Evolutionary conservation across 2,113 vertebrate species (phyloP).

Genomic region (Chaetorhynchus papuensis): DNA sequence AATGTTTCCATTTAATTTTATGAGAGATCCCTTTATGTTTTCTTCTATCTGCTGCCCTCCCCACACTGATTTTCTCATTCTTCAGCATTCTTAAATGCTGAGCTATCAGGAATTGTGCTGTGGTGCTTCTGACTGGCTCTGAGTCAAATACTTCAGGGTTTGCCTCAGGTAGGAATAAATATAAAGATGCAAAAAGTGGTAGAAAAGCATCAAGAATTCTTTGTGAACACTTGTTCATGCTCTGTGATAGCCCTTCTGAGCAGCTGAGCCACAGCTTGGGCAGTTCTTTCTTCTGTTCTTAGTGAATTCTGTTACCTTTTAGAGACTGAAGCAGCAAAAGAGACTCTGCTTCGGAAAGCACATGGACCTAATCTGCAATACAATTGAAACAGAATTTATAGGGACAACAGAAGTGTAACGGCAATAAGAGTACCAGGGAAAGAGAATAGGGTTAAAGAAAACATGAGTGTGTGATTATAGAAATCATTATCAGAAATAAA

Average conservation of each 20-base stretch:
- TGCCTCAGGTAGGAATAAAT: conserved; percentile 28
- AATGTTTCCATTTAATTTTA: conserved; percentile 60
- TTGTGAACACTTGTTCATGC: background rate
- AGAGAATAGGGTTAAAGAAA: background rate
- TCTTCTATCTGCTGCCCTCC: background rate
- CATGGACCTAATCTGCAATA: background rate
- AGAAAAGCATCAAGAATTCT: background rate
- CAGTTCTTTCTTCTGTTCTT: background rate
- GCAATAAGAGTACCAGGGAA: background rate
- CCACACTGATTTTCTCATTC: background rate
- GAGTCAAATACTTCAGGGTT: conserved; percentile 14
- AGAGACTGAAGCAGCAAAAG: background rate
- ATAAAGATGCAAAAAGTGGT: background rate
- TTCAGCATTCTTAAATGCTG: conserved; percentile 41
- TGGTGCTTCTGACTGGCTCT: background rate
- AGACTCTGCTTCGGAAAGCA: background rate
- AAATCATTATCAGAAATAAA: background rate
- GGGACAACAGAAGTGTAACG: background rate
- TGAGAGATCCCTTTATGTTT: conserved; percentile 49
- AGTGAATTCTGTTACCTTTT: background rate
- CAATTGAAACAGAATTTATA: background rate
- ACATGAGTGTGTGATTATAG: background rate
- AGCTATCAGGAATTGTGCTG: background rate
- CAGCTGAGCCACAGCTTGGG: background rate
- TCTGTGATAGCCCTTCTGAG: background rate